phyloP scores from a whole-genome alignment of 2,113 vertebrate species.

The Aegotheles bennettii region DNA sequence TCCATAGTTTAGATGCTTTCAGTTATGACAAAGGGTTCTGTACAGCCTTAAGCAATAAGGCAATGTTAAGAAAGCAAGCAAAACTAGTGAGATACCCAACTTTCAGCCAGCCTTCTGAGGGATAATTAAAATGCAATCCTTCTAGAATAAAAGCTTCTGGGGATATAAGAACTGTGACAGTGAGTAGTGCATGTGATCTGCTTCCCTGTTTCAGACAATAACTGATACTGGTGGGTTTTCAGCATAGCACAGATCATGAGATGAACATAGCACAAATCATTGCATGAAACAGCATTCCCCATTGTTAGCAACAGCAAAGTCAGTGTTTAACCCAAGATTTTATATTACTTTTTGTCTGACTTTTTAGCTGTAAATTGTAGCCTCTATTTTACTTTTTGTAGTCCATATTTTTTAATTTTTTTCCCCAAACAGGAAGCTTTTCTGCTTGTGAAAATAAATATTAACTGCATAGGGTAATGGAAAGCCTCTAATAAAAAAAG shows the following conservation, averaged over 20 bases:
- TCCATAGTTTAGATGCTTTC: slow-evolving; percentile 31
- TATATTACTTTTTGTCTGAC: not conserved
- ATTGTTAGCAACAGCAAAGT: not conserved
- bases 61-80: not conserved
- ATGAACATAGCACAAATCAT: not conserved
- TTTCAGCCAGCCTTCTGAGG: not conserved
- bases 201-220: not conserved
- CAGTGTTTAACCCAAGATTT: not conserved
- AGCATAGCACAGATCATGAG: not conserved
- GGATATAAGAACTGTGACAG: not conserved
- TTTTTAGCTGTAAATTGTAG: not conserved
- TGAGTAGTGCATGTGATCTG: not conserved
- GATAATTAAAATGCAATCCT: slow-evolving; percentile 32
- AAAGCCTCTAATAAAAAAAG: not conserved
- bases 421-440: not conserved
- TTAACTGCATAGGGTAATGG: not conserved
- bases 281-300: not conserved
- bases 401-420: not conserved
- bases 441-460: not conserved
- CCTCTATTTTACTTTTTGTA: not conserved
- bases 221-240: not conserved
- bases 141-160: slow-evolving; percentile 14
- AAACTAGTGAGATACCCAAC: slow-evolving; percentile 17
- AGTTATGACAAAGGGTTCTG: not conserved
- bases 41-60: slow-evolving; percentile 13